Evolutionary conservation across 2,888 invertebrate genomes (phyloP).

Genomic region (Melinopterus prodromus): DNA sequence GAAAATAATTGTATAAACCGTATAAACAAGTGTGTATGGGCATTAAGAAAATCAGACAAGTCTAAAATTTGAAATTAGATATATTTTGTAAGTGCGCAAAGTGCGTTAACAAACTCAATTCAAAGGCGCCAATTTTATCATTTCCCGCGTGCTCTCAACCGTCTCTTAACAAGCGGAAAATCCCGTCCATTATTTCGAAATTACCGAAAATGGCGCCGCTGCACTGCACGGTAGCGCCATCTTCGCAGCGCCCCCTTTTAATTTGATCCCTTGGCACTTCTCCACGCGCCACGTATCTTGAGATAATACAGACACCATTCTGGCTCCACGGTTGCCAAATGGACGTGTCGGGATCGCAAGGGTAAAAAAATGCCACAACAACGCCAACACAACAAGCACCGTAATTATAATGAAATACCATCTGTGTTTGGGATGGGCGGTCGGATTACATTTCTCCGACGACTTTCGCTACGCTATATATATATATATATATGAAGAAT

Average conservation of each 20-base stretch:
- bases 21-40: no score
- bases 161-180: background rate
- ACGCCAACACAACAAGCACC: conserved; percentile 5
- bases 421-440: conserved; percentile 1
- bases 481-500: conserved; percentile 8
- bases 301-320: conserved; percentile 11
- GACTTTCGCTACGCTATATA: conserved; percentile 17
- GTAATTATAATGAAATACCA: conserved; percentile 21
- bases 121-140: no score
- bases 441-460: conserved; percentile 15
- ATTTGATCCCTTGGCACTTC: conserved; percentile 4
- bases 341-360: background rate
- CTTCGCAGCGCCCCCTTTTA: background rate
- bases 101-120: no score
- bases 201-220: background rate
- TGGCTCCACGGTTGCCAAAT: conserved; percentile 18
- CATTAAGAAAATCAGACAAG: no score
- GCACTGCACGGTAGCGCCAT: background rate
- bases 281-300: conserved; percentile 11
- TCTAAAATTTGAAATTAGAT: no score
- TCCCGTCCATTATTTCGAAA: background rate
- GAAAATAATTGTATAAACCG: no score
- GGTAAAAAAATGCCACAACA: conserved; percentile 14
- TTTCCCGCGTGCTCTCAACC: no score
- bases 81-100: no score